A percentile compares a stretch with the other conserved stretches of the same genome.
phyloP scores from a whole-genome alignment of 2,113 vertebrate genomes.

The Arvicanthis niloticus region DNA sequence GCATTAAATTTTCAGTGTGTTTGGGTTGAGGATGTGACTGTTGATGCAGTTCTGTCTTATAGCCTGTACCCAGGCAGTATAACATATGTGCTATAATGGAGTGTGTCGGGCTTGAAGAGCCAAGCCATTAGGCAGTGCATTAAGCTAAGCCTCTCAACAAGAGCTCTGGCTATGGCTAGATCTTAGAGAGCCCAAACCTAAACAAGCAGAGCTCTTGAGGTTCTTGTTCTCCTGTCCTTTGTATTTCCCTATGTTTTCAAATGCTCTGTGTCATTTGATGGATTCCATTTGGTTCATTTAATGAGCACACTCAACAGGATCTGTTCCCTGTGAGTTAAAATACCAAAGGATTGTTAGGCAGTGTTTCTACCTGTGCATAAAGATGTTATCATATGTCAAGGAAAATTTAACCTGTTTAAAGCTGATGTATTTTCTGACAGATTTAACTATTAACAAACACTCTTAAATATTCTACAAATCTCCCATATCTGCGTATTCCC shows the following conservation, averaged over 20 bases:
- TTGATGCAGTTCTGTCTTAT: conserved; percentile 70
- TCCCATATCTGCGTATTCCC: background rate
- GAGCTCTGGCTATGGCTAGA: conserved; percentile 46
- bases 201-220: conserved; percentile 84
- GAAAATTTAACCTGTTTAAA: background rate
- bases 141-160: conserved; percentile 82
- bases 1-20: conserved; percentile 67
- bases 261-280: conserved; percentile 80
- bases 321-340: conserved; percentile 77
- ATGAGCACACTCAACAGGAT: conserved; percentile 58
- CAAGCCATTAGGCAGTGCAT: conserved; percentile 82
- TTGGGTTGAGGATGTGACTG: conserved; percentile 58
- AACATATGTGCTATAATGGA: conserved; percentile 65
- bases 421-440: conserved; percentile 20
- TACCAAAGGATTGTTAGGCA: conserved; percentile 60
- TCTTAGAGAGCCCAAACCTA: conserved; percentile 76
- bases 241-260: conserved; percentile 78
- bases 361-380: conserved; percentile 52
- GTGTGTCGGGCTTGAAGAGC: conserved; percentile 74
- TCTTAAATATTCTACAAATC: background rate
- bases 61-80: conserved; percentile 12
- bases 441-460: conserved; percentile 41
- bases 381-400: conserved; percentile 49
- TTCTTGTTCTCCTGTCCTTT: conserved; percentile 79
- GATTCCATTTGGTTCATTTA: conserved; percentile 81